Evolutionary conservation across 2,888 invertebrate genomes (phyloP).

Genomic region (Drosophila meridiana): DNA sequence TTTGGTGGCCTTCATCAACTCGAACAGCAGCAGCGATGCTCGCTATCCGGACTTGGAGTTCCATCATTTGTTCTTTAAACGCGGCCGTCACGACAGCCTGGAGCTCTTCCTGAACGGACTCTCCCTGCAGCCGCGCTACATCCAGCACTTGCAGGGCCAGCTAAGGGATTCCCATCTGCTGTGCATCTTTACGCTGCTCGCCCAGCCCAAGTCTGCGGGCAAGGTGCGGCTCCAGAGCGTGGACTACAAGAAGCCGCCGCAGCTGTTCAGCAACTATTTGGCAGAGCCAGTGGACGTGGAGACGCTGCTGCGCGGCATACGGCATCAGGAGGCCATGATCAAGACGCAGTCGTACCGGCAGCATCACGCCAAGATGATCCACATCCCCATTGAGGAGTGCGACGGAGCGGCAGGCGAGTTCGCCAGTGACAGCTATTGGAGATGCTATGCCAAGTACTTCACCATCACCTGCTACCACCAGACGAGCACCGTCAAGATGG

Average conservation of each 20-base stretch:
- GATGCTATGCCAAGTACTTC: conserved; percentile 88
- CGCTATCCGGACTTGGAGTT: conserved; percentile 88
- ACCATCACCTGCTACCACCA: conserved; percentile 90
- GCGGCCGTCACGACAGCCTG: conserved; percentile 52
- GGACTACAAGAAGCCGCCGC: conserved; percentile 87
- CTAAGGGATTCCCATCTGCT: conserved; percentile 76
- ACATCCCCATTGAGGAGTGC: conserved; percentile 72
- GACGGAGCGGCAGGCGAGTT: conserved; percentile 57
- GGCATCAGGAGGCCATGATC: conserved; percentile 81
- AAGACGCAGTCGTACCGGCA: conserved; percentile 84
- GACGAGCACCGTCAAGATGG: conserved; percentile 90
- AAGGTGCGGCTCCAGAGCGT: conserved; percentile 86
- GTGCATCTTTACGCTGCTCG: conserved; percentile 83
- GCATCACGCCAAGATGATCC: conserved; percentile 73
- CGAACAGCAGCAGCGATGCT: conserved; percentile 83
- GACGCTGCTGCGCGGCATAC: conserved; percentile 86
- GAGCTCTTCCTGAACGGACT: conserved; percentile 35
- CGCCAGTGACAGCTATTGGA: conserved; percentile 87
- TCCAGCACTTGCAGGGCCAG: conserved; percentile 20
- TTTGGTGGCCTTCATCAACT: conserved; percentile 87
- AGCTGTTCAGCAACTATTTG: conserved; percentile 89
- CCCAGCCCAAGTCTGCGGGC: conserved; percentile 86
- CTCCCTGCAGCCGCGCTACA: conserved; percentile 44
- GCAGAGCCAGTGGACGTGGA: conserved; percentile 87
- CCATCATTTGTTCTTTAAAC: conserved; percentile 83